Evolutionary conservation across 2,888 invertebrate genomes (phyloP), one percentile per base, ranked within the genome.

Genomic region (Linyphia triangularis): DNA sequence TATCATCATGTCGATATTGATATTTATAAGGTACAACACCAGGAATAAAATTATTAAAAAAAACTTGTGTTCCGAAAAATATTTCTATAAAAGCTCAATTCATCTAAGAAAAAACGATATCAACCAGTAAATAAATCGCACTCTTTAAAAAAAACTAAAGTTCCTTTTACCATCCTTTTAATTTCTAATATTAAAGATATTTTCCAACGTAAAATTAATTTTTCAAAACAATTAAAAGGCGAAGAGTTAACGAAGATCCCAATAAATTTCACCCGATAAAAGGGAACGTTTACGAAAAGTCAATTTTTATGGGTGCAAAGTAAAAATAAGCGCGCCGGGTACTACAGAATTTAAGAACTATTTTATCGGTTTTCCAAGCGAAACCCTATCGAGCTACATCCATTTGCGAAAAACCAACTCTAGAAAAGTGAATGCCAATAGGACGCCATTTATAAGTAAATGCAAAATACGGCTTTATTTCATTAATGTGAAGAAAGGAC

Each of bases 401-500:
- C 59, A 72, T 79, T 85, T 70, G 28, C 37, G 85, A 79, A 86
- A 79, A 79, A 85, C 78, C 63, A 85, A 86, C 51, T 72, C n/a
- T 40, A 24, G 59, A 73, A 79, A 67, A 79, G 81, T 43, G 22
- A 88, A 88, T 81, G 81, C 75, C 81, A 86, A 86, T 75, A 81
- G 57, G 59, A 75, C 28, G 79, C 79, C 79, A 73, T 81, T 75
- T 73, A 57, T 73, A 79, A 85, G 30, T 70, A 75, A 88, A 81
- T 82, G 81, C 73, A 88, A 81, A 88, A 81, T 75, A 81, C 81
- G 75, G 73, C 79, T 63, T 86, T 67, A 86, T 79, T 86, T 86
- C 86, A 73, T 88, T 82, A 81, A 61, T 28, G 79, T 26, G 37
- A 30, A 57, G 57, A 19, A 57, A 26, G 61, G 59, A 57, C 43